Conservation (phyloP, 2,113 vertebrate species). For the Perca fluviatilis region DNA sequence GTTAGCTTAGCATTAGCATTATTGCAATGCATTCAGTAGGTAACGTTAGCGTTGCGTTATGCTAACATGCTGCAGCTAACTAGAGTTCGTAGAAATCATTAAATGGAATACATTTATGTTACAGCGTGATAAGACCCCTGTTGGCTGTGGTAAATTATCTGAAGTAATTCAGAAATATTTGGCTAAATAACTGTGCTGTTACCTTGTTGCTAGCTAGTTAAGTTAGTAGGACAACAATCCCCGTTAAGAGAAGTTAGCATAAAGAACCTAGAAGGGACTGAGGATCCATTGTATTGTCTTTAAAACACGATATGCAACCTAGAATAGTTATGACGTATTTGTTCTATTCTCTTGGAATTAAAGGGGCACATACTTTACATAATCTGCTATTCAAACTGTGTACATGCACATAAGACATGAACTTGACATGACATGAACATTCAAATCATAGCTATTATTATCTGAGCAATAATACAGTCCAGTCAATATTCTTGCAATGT, state of each 20-base stretch:
- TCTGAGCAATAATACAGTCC: background rate
- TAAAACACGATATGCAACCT: background rate
- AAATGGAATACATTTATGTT: background rate
- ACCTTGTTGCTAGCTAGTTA: background rate
- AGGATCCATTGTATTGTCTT: background rate
- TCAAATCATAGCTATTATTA: background rate
- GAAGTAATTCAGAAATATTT: background rate
- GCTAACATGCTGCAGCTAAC: background rate
- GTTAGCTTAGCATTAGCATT: constrained; percentile 59
- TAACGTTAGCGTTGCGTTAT: background rate
- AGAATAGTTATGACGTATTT: background rate
- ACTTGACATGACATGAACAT: background rate
- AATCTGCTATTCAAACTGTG: background rate
- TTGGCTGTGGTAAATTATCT: background rate
- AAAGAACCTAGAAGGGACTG: background rate
- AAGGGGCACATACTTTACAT: background rate
- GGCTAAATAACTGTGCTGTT: background rate
- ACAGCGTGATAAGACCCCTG: rapidly evolving
- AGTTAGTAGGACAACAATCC: no score
- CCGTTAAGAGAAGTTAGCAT: background rate
- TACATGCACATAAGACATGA: background rate
- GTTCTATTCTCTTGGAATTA: background rate
- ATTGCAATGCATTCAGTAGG: background rate
- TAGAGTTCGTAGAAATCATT: background rate
- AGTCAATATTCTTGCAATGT: background rate